phyloP scores from a whole-genome alignment of 2,113 vertebrate species.

The Pelusios castaneus region DNA sequence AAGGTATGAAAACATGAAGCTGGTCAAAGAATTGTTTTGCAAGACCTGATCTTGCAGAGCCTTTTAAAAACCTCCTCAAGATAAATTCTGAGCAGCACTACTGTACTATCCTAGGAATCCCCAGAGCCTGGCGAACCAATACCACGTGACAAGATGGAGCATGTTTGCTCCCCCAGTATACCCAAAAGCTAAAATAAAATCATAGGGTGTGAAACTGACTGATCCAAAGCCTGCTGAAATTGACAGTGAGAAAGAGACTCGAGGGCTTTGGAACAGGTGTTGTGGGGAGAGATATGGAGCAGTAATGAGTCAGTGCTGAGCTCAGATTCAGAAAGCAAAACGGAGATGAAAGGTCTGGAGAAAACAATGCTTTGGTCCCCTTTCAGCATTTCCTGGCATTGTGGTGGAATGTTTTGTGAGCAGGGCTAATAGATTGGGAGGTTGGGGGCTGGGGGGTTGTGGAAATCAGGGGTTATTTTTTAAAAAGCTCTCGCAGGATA shows the following conservation, averaged over 20 bases:
- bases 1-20: not conserved
- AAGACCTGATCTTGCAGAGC: not conserved
- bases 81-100: not conserved
- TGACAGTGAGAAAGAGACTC: not conserved
- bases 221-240: not conserved
- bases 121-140: not conserved
- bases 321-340: not conserved
- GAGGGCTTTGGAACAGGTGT: not conserved
- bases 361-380: not conserved
- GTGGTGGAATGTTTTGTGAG: not conserved
- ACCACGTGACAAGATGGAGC: not conserved
- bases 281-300: not conserved
- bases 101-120: not conserved
- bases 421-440: not conserved
- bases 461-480: not conserved
- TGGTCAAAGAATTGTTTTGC: not conserved
- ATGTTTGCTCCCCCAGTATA: not conserved
- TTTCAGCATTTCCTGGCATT: not conserved
- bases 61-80: not conserved
- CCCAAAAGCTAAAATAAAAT: not conserved
- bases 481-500: not conserved
- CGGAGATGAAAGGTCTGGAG: not conserved
- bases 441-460: rapidly evolving
- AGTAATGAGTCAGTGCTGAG: not conserved
- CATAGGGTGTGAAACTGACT: not conserved